Evolutionary conservation across 2,888 invertebrate species (phyloP).

Genomic region (Adela reaumurella): DNA sequence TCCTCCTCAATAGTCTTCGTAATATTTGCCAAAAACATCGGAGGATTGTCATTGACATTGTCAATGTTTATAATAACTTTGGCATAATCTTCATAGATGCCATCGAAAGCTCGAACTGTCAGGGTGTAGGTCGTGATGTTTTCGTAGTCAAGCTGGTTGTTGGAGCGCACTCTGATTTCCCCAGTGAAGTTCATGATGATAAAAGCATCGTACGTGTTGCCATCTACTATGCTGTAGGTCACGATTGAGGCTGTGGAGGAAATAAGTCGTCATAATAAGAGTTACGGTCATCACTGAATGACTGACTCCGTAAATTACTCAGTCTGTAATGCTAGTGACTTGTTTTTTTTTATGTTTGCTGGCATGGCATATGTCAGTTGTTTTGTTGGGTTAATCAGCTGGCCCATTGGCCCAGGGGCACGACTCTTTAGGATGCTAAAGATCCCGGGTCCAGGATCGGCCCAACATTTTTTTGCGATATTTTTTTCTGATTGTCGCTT

Average conservation of each 20-base stretch:
- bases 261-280: too few species aligned
- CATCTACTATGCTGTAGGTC: slow-evolving; percentile 81
- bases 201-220: slow-evolving; percentile 84
- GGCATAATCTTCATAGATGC: slow-evolving; percentile 77
- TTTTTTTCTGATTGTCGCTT: too few species aligned
- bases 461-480: too few species aligned
- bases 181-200: slow-evolving; percentile 82
- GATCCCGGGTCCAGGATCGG: too few species aligned
- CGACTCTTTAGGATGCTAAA: too few species aligned
- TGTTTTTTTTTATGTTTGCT: too few species aligned
- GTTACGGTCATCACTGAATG: too few species aligned
- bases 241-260: slow-evolving; percentile 68
- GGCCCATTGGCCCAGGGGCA: too few species aligned
- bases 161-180: slow-evolving; percentile 75
- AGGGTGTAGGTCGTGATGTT: slow-evolving; percentile 79
- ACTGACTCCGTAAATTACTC: too few species aligned
- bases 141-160: slow-evolving; percentile 77
- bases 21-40: slow-evolving; percentile 72
- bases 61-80: slow-evolving; percentile 80
- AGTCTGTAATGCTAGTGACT: too few species aligned
- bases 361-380: too few species aligned
- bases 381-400: too few species aligned
- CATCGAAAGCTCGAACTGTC: slow-evolving; percentile 82
- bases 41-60: slow-evolving; percentile 91
- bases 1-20: slow-evolving; percentile 77